Evolutionary conservation across 2,888 invertebrate genomes (phyloP).

Genomic region (Melinaea marsaeus): DNA sequence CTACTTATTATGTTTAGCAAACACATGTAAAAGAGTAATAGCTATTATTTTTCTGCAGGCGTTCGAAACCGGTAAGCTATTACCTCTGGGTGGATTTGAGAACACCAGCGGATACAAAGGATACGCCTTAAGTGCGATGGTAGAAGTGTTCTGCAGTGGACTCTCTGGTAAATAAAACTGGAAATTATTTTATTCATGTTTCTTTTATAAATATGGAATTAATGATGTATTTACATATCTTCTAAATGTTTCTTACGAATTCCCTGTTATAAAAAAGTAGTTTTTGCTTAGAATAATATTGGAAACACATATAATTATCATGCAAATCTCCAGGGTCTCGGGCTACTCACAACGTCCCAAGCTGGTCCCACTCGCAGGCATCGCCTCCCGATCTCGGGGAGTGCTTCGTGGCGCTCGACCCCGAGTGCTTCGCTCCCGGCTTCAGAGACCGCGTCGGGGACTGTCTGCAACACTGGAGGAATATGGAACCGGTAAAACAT

Average conservation of each 20-base stretch:
- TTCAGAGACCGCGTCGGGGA: constrained; percentile 85
- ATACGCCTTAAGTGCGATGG: constrained; percentile 88
- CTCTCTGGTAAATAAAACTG: constrained; percentile 75
- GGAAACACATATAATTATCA: background rate
- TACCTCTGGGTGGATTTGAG: constrained; percentile 87
- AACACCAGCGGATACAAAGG: constrained; percentile 91
- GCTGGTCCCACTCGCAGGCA: constrained; percentile 81
- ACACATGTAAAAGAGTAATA: background rate
- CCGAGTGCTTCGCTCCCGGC: constrained; percentile 87
- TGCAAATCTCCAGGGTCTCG: constrained; percentile 64
- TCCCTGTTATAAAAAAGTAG: too few relatives aligned
- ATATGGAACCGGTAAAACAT: constrained; percentile 79
- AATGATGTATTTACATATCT: too few relatives aligned
- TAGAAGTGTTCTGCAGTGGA: constrained; percentile 92
- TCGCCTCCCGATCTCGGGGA: constrained; percentile 89
- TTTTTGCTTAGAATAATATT: too few relatives aligned
- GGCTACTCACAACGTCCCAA: constrained; percentile 84
- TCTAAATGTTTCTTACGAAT: too few relatives aligned
- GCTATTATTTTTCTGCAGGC: constrained; percentile 58
- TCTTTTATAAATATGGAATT: too few relatives aligned
- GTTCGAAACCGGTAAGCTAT: constrained; percentile 74
- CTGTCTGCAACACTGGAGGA: constrained; percentile 81
- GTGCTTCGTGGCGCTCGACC: constrained; percentile 92
- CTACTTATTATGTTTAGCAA: background rate
- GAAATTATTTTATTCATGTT: background rate